Percentiles rank a stretch among this genome's conserved stretches.
Evolutionary conservation across 2,113 vertebrate genomes (phyloP).

Genomic region (Isurus oxyrinchus): DNA sequence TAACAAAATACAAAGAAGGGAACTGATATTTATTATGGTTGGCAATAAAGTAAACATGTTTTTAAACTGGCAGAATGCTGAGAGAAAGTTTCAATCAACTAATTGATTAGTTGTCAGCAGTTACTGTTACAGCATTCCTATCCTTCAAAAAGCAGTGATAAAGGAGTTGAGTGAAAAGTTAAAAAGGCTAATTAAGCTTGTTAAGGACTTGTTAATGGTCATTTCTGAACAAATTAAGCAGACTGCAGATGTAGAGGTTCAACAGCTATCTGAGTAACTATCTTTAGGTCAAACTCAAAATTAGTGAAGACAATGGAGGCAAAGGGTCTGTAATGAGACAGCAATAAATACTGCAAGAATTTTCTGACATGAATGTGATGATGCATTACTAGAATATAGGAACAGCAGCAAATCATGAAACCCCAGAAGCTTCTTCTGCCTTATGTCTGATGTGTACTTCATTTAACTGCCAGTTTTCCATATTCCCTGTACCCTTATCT

Average conservation of each 20-base stretch:
- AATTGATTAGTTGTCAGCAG: neutral
- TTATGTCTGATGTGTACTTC: neutral
- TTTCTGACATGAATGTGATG: neutral
- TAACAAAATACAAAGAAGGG: neutral
- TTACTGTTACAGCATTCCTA: neutral
- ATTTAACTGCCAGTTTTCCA: neutral
- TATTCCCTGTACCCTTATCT: neutral
- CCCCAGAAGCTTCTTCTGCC: neutral
- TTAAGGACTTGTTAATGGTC: conserved; percentile 1
- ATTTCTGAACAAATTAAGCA: neutral
- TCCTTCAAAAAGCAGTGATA: neutral
- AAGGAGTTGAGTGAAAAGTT: neutral
- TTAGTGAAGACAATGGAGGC: neutral
- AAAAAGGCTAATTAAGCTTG: neutral
- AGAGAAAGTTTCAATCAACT: neutral
- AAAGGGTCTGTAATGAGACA: neutral
- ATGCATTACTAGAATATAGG: neutral
- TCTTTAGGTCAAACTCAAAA: neutral
- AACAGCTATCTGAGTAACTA: neutral
- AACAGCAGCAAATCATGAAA: neutral
- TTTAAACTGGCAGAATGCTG: neutral
- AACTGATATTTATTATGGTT: neutral
- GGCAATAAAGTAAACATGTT: neutral
- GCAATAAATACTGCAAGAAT: neutral
- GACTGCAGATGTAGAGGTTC: neutral